Conservation (phyloP, 2,888 invertebrate genomes). For the Ophraella communa region DNA sequence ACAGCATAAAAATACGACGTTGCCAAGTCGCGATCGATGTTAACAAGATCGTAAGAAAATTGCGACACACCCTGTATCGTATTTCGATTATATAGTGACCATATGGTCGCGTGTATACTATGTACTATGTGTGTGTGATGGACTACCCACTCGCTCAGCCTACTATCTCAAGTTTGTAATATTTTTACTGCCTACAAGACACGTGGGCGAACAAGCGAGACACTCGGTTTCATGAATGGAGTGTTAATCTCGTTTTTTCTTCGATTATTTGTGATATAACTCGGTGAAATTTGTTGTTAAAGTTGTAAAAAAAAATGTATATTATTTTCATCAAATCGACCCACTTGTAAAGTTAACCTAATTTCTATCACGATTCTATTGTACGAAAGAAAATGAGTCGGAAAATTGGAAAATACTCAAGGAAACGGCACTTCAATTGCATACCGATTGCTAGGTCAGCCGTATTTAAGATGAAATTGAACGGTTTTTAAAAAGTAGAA, state of each 20-base stretch:
- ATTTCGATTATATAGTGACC: conserved; percentile 19
- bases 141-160: conserved; percentile 31
- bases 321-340: neutral
- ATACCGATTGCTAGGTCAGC: conserved; percentile 27
- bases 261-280: conserved; percentile 18
- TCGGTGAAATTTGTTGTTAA: neutral
- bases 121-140: conserved; percentile 17
- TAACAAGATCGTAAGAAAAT: too few species aligned
- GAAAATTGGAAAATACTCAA: conserved; percentile 34
- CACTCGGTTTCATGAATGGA: conserved; percentile 28
- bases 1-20: too few species aligned
- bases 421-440: conserved; percentile 11
- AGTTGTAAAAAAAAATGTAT: neutral
- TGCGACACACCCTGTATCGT: too few species aligned
- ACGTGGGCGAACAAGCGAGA: too few species aligned
- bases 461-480: neutral
- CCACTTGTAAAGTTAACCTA: conserved; percentile 30
- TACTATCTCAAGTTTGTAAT: conserved; percentile 31
- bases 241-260: conserved; percentile 23
- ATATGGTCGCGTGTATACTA: conserved; percentile 25
- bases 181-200: conserved; percentile 25
- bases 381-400: conserved; percentile 32
- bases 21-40: too few species aligned
- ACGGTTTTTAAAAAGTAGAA: neutral
- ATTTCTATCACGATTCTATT: conserved; percentile 16